Percentiles rank a stretch among this genome's conserved stretches.
Conservation (phyloP, 2,888 invertebrate species). For the Galerucella nymphaeae region DNA sequence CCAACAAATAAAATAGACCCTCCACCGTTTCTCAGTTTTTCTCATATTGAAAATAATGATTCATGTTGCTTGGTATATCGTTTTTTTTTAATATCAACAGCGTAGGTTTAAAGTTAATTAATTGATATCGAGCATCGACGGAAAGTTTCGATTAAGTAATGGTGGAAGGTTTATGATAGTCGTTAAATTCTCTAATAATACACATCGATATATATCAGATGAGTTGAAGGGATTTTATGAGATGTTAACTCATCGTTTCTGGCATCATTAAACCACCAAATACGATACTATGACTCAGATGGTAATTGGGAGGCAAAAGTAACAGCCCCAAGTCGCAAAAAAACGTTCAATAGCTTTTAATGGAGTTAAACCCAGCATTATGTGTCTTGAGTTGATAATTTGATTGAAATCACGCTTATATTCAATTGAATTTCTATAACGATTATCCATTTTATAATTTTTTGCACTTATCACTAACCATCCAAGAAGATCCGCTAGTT, state of each 20-base stretch:
- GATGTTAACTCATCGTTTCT: slow-evolving; percentile 7
- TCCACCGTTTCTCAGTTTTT: not conserved
- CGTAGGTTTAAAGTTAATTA: slow-evolving; percentile 32
- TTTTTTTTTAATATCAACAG: slow-evolving; percentile 25
- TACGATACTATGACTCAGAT: not conserved
- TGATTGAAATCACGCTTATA: too few relatives aligned
- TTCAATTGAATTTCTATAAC: too few relatives aligned
- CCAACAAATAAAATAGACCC: not conserved
- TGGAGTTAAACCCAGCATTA: too few relatives aligned
- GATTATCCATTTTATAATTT: too few relatives aligned
- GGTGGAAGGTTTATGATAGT: slow-evolving; percentile 36
- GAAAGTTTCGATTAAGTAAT: slow-evolving; percentile 35
- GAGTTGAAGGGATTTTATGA: not conserved
- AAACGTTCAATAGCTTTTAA: not conserved
- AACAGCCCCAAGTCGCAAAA: not conserved
- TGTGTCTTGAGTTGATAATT: too few relatives aligned
- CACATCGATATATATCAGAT: slow-evolving; percentile 3
- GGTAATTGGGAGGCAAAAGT: too few relatives aligned
- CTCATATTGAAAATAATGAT: not conserved
- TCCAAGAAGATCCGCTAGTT: too few relatives aligned
- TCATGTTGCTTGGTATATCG: not conserved
- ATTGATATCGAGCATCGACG: slow-evolving; percentile 37
- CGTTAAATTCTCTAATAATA: slow-evolving; percentile 40
- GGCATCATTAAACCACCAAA: slow-evolving; percentile 1
- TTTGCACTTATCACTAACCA: too few relatives aligned